Percentiles rank a stretch among this genome's conserved stretches.
phyloP scores from a whole-genome alignment of 1,140 invertebrate species.

The Micrasema longulum region DNA sequence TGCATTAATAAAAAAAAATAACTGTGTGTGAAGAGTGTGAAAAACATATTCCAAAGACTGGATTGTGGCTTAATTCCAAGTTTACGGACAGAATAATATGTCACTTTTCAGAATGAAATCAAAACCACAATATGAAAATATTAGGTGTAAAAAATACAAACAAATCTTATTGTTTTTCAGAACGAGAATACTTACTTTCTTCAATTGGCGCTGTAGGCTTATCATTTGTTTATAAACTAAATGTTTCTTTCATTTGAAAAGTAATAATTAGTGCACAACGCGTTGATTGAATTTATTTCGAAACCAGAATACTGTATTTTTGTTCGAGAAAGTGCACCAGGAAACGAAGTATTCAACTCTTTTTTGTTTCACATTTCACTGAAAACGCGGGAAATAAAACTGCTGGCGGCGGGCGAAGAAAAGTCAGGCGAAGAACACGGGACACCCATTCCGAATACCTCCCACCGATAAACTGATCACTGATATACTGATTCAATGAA shows the following conservation, averaged over 20 bases:
- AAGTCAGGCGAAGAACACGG: background rate
- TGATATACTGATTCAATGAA: too few relatives aligned
- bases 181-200: too few relatives aligned
- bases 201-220: too few relatives aligned
- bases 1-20: too few relatives aligned
- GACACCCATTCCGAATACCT: slow-evolving; percentile 2
- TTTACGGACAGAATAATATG: too few relatives aligned
- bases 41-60: too few relatives aligned
- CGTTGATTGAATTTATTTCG: background rate
- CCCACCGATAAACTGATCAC: slow-evolving; percentile 7
- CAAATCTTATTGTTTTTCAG: too few relatives aligned
- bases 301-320: background rate
- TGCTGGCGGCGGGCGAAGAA: background rate
- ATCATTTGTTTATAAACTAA: slow-evolving; percentile 13
- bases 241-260: background rate
- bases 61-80: too few relatives aligned
- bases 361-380: slow-evolving; percentile 14
- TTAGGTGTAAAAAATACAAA: too few relatives aligned
- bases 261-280: slow-evolving; percentile 3
- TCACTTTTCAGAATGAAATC: too few relatives aligned
- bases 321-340: slow-evolving; percentile 7
- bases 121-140: too few relatives aligned
- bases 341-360: slow-evolving; percentile 20
- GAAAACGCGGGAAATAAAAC: slow-evolving; percentile 26
- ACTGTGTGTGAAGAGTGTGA: too few relatives aligned